Evolutionary conservation across 2,113 vertebrate genomes (phyloP), one percentile per base, ranked within the genome.

Genomic region (Reinhardtius hippoglossoides): DNA sequence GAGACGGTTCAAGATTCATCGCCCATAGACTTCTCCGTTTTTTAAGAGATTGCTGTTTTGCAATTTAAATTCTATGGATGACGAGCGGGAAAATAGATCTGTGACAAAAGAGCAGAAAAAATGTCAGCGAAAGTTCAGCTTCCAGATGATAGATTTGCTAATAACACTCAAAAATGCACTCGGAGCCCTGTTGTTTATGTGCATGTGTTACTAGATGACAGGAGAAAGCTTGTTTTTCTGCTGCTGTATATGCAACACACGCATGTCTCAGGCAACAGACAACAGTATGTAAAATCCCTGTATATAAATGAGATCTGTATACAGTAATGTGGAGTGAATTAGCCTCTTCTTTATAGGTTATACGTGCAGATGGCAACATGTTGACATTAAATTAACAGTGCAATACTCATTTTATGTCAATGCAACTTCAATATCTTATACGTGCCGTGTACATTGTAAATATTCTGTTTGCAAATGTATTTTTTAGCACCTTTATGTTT

Each of bases 71-170:
- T 14, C 10, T 40, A 35, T 4, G 24, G 21, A 74, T 10, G 74
- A 67, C 59, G 46, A n/a, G 44, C 20, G n/a, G 48, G 20, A 23
- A 66, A 68, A 69, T 10, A 40, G n/a, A 76, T 69, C 35, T 74
- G 2, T 58, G 69, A 44, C 20, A 59, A 42, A 31, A 68, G 18
- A 65, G 46, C 21, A 40, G 63, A 26, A 20, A 40, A 50, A 44
- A 54, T 50, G 35, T 56, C 4, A n/a, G 48, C 65, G 56, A 44
- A 23, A 10, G 52, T 27, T 21, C 55, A 52, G 40, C 54, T 8
- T 16, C 2, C 24, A 9, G 2, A 59, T 13, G 37, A 31, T n/a
- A 13, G 16, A 61, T 75, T 74, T 59, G 21, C 10, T 5, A 16
- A 21, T 21, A 35, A 24, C 4, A 3, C 24, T 27, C 14, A 56